A percentile compares a stretch with the other conserved stretches of the same genome.
Evolutionary conservation across 1,140 invertebrate genomes (phyloP).

Genomic region (Bombus difficillimus): DNA sequence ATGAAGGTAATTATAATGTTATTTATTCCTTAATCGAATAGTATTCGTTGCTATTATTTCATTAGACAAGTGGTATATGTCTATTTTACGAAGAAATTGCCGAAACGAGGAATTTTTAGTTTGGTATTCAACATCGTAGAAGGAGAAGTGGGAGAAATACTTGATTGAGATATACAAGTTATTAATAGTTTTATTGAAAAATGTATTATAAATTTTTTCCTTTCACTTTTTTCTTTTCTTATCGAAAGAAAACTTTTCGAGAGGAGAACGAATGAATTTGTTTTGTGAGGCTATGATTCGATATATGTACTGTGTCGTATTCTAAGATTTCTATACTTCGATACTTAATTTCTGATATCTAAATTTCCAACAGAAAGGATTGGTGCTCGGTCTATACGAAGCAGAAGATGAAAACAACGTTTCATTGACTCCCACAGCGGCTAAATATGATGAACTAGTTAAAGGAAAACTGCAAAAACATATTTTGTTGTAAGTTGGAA

Average conservation of each 20-base stretch:
- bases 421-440: slow-evolving; percentile 82
- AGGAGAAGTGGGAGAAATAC: not conserved
- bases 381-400: slow-evolving; percentile 84
- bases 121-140: slow-evolving; percentile 1
- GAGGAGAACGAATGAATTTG: not conserved
- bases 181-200: not conserved
- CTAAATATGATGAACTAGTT: slow-evolving; percentile 81
- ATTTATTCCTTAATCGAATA: not conserved
- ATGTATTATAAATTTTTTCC: not conserved
- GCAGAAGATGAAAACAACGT: slow-evolving; percentile 79
- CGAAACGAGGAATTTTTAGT: slow-evolving; percentile 23
- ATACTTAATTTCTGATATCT: slow-evolving; percentile 18
- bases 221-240: not conserved
- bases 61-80: not conserved
- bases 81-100: not conserved
- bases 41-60: no score
- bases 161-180: not conserved
- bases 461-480: slow-evolving; percentile 81
- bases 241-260: not conserved
- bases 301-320: not conserved
- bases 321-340: not conserved
- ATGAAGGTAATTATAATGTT: slow-evolving; percentile 77
- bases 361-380: slow-evolving; percentile 70
- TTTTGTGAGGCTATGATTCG: slow-evolving; percentile 16
- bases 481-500: slow-evolving; percentile 83